A percentile compares a stretch with the other conserved stretches of the same genome.
Evolutionary conservation across 2,888 invertebrate genomes (phyloP).

Genomic region (Plagodis dolabraria): DNA sequence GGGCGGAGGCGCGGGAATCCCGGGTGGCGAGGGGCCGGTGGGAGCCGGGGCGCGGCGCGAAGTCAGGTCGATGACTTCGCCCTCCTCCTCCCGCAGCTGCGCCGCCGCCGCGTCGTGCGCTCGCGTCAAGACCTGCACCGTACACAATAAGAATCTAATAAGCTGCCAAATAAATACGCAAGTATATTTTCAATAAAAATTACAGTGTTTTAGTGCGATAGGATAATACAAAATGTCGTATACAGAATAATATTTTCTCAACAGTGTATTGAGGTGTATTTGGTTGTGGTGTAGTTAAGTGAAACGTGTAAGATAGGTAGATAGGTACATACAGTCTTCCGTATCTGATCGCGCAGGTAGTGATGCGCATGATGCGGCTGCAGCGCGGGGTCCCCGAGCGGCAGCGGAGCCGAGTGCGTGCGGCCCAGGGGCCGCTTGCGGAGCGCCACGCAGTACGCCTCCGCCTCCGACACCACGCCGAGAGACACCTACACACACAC

Average conservation of each 20-base stretch:
- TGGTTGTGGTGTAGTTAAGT: too few relatives aligned
- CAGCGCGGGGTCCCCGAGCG: constrained; percentile 94
- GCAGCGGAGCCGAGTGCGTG: constrained; percentile 93
- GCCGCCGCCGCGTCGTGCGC: constrained; percentile 86
- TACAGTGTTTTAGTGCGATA: too few relatives aligned
- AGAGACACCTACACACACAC: neutral
- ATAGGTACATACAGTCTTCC: constrained; percentile 87
- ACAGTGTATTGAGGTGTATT: too few relatives aligned
- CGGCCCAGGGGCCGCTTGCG: constrained; percentile 93
- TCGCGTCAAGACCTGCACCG: constrained; percentile 86
- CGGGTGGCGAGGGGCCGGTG: constrained; percentile 32
- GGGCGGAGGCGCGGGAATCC: constrained; percentile 56
- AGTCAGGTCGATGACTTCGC: constrained; percentile 90
- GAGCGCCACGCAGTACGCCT: constrained; percentile 86
- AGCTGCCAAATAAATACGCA: too few relatives aligned
- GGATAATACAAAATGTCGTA: too few relatives aligned
- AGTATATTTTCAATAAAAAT: too few relatives aligned
- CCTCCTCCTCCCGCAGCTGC: constrained; percentile 86
- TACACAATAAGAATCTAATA: too few relatives aligned
- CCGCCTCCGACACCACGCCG: constrained; percentile 85
- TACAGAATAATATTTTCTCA: too few relatives aligned
- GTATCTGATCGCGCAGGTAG: constrained; percentile 91
- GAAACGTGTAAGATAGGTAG: neutral
- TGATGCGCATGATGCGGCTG: constrained; percentile 85
- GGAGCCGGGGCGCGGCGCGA: constrained; percentile 79